Percentiles rank a stretch among this genome's conserved stretches.
phyloP scores from a whole-genome alignment of 1,140 invertebrate species.

The Brachionus manjavacas region DNA sequence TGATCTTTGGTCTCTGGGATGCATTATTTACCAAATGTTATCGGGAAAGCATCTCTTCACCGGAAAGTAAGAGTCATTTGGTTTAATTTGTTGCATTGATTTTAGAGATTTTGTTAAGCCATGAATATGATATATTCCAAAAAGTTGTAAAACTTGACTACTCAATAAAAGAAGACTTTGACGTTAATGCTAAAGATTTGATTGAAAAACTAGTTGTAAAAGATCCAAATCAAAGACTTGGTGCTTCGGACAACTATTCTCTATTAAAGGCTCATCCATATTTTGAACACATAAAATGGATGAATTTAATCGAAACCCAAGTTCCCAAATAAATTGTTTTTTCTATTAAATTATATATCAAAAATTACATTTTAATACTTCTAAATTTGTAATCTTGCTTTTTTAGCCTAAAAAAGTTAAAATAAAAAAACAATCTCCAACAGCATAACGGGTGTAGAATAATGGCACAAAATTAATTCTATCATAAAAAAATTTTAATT shows the following conservation, averaged over 20 bases:
- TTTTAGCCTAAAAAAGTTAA: too few species aligned
- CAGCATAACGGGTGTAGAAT: too few species aligned
- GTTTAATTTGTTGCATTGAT: not conserved
- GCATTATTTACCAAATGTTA: slow-evolving; percentile 95
- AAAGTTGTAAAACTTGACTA: slow-evolving; percentile 87
- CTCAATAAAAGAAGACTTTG: slow-evolving; percentile 84
- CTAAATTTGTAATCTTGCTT: too few species aligned
- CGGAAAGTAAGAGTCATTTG: slow-evolving; percentile 61
- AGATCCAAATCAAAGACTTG: slow-evolving; percentile 72
- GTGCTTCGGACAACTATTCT: slow-evolving; percentile 67
- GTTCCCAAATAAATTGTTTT: slow-evolving; percentile 63
- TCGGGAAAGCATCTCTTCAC: slow-evolving; percentile 84
- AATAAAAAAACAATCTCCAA: too few species aligned
- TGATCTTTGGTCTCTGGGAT: slow-evolving; percentile 96
- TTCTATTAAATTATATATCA: too few species aligned
- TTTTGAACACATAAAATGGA: slow-evolving; percentile 77
- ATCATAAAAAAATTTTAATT: too few species aligned
- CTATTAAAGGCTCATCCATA: slow-evolving; percentile 79
- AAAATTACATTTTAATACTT: not conserved
- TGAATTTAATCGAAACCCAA: slow-evolving; percentile 69
- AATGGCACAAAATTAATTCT: too few species aligned
- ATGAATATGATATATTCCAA: slow-evolving; percentile 93
- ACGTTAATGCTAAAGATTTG: slow-evolving; percentile 73
- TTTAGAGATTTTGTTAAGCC: slow-evolving; percentile 59
- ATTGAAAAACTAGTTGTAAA: slow-evolving; percentile 75